Evolutionary conservation across 1,140 invertebrate genomes (phyloP).

Genomic region (Microvelia longipes): DNA sequence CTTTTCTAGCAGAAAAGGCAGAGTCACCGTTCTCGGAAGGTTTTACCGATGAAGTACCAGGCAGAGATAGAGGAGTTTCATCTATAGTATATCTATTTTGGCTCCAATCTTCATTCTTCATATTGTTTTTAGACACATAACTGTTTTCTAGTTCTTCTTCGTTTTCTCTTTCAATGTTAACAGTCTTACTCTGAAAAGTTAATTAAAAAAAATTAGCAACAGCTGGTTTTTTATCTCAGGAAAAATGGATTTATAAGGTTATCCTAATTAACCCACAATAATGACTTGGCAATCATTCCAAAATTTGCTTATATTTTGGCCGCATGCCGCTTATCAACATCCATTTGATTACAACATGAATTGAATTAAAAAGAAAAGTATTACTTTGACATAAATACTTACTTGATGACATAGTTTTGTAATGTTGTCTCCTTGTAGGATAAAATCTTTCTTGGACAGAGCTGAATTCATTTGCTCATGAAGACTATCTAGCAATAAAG

Average conservation of each 20-base stretch:
- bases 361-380: background rate
- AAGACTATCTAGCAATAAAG: constrained; percentile 46
- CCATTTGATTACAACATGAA: background rate
- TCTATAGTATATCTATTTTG: background rate
- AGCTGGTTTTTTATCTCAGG: background rate
- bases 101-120: background rate
- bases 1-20: no score
- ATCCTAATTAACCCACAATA: no score
- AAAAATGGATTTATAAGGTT: background rate
- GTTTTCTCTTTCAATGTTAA: background rate
- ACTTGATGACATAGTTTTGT: constrained; percentile 8
- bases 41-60: background rate
- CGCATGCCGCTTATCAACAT: no score
- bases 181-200: background rate
- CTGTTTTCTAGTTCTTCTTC: background rate
- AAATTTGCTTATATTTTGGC: no score
- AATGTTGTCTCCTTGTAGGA: constrained; percentile 19
- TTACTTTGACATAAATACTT: constrained; percentile 1
- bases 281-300: no score
- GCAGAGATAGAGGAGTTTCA: background rate
- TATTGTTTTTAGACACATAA: background rate
- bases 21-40: background rate
- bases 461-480: constrained; percentile 48
- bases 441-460: constrained; percentile 19
- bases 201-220: background rate